Evolutionary conservation across 2,888 invertebrate species (phyloP), one percentile per base, ranked within the genome.

Genomic region (Acleris laterana): DNA sequence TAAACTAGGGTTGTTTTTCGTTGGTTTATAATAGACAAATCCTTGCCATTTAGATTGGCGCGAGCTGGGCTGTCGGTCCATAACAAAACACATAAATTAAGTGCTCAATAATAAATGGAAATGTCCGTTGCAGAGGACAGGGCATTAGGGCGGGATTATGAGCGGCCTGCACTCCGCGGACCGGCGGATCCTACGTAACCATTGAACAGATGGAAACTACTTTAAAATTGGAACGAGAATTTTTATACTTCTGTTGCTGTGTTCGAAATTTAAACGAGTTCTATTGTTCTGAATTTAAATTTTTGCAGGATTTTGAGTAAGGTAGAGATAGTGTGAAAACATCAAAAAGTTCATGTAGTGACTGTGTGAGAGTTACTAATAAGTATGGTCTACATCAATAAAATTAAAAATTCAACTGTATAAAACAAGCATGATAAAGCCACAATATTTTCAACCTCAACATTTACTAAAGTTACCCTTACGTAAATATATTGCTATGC

Each of bases 61-160:
- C 74, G 70, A 50, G 73, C 69, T 78, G 75, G 85, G 89, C 88
- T 87, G 89, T 90, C 84, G 90, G 93, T 90, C 93, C 92, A 93
- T 92, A 90, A 92, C 91, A 92, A 93, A 92, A 93, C 93, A 93
- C 93, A 93, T 93, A 93, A 93, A 93, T 93, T 93, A 93, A 93
- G 93, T 92, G 92, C 93, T 92, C 93, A 93, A 93, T 93, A 93
- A 93, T 93, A 93, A 93, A 93, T 93, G 93, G 93, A 91, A 92
- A 90, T 93, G 93, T 93, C 93, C 92, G 85, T 88, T 87, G 90
- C 93, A 93, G 93, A 90, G 91, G 91, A 90, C 92, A 89, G 90
- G 88, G 91, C 90, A 90, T 92, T 93, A 92, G 87, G 90, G 89
- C 88, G 88, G 92, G 92, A 91, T 92, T 93, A 93, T 90, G 90